phyloP scores from a whole-genome alignment of 2,113 vertebrate species.

The Triplophysa tibetana region DNA sequence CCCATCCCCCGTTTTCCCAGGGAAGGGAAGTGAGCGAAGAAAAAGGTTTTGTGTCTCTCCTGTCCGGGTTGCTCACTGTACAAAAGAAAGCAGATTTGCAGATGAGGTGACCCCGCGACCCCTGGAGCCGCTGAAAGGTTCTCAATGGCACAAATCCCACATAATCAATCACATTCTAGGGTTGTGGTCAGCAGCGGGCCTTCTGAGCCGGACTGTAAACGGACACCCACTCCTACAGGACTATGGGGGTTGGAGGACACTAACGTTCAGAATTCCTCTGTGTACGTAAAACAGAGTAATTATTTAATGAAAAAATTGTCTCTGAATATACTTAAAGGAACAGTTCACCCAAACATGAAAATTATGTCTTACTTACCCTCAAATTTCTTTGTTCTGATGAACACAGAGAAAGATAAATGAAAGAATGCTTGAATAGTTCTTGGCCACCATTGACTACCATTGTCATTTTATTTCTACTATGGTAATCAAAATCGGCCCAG shows the following conservation, averaged over 20 bases:
- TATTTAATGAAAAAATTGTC: background rate
- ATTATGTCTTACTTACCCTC: no score
- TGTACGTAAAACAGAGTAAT: background rate
- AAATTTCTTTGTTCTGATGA: no score
- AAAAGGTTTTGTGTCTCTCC: slow-evolving; percentile 81
- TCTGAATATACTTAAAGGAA: no score
- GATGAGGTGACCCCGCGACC: slow-evolving; percentile 93
- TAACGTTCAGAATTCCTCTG: slow-evolving; percentile 12
- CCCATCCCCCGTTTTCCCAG: slow-evolving; percentile 86
- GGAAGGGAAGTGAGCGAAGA: slow-evolving; percentile 72
- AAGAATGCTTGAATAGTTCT: no score
- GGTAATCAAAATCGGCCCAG: no score
- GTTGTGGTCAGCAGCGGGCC: slow-evolving; percentile 77
- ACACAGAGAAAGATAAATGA: no score
- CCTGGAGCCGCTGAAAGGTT: slow-evolving; percentile 85
- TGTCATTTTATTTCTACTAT: no score
- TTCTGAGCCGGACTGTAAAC: slow-evolving; percentile 89
- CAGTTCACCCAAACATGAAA: no score
- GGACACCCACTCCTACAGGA: slow-evolving; percentile 76
- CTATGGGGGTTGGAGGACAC: background rate
- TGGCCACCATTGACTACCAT: no score
- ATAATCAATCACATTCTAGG: slow-evolving; percentile 98
- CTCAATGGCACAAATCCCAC: slow-evolving; percentile 90
- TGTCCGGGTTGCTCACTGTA: slow-evolving; percentile 87
- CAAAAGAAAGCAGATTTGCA: slow-evolving; percentile 96